Evolutionary conservation across 2,113 vertebrate species (phyloP), one percentile per base, ranked within the genome.

Genomic region (Tonatia bakeri): DNA sequence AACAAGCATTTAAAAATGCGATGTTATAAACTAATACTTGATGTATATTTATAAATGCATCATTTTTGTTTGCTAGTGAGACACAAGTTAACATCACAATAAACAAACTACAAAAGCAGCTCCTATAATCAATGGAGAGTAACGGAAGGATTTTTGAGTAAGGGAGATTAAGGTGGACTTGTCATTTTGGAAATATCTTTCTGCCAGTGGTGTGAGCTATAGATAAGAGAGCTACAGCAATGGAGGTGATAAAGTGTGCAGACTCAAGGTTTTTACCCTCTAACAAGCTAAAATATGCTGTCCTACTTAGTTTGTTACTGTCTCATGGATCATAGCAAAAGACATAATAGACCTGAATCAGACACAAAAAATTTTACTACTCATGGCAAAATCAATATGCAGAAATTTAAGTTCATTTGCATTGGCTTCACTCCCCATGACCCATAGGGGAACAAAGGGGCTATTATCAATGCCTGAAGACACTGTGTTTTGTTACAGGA

Each of bases 51-150:
- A 43, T 6, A 65, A 93, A 91, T 22, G 54, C 0, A 33, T 61
- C 61, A 80, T 75, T 93, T 86, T 70, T 82, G 40, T 76, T 85
- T 84, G 11, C 16, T 54, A 86, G 31, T 90, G 36, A 70, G 26
- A 47, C 4, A 13, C 28, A 76, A 38, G 13, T 76, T 87, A 69
- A 70, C 14, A 88, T 31, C 38, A 3, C 28, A 86, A 64, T 43
- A 61, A 61, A n/a, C 10, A 73, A 87, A 7, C 24, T 80, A n/a
- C 5, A 70, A 11, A 90, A 80, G 45, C 3, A 69, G 10, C 5
- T 61, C 11, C 13, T 81, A 20, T 64, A 56, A 80, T 5, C 50
- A 80, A 12, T 24, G 20, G 33, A 93, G 12, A 64, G 19, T 77
- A 7, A 28, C 38, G 0, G 24, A n/a, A 77, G 4, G 2, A 52